Evolutionary conservation across 2,797 vertebrate genomes (phyloP).

Genomic region (Sebastolobus altivelis): DNA sequence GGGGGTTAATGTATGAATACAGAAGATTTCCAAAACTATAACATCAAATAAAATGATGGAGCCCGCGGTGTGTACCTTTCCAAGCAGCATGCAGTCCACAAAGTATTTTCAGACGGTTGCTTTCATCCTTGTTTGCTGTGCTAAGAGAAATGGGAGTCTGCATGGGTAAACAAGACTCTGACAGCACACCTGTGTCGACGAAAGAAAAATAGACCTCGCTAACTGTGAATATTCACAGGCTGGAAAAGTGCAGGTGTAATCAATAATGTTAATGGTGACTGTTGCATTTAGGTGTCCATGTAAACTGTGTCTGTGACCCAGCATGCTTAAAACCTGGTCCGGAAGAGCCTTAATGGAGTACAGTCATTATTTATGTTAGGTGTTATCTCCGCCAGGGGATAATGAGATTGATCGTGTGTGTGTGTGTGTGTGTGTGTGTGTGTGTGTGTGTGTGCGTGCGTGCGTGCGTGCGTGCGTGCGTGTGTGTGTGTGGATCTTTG

Average conservation of each 20-base stretch:
- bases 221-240: neutral
- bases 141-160: neutral
- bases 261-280: neutral
- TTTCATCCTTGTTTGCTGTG: neutral
- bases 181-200: neutral
- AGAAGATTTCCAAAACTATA: neutral
- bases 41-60: neutral
- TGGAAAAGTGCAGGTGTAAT: constrained; percentile 1
- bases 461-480: too few relatives aligned
- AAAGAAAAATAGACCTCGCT: neutral
- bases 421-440: neutral
- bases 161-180: neutral
- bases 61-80: rapidly evolving
- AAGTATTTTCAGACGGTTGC: neutral
- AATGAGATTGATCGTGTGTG: neutral
- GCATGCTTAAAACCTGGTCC: neutral
- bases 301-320: neutral
- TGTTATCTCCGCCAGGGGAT: neutral
- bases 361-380: neutral
- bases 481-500: neutral
- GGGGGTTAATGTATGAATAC: neutral
- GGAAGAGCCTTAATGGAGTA: neutral
- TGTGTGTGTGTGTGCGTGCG: too few relatives aligned
- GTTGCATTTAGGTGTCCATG: neutral
- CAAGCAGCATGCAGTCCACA: neutral